Evolutionary conservation across 1,140 invertebrate species (phyloP).

Genomic region (Diorhabda sublineata): DNA sequence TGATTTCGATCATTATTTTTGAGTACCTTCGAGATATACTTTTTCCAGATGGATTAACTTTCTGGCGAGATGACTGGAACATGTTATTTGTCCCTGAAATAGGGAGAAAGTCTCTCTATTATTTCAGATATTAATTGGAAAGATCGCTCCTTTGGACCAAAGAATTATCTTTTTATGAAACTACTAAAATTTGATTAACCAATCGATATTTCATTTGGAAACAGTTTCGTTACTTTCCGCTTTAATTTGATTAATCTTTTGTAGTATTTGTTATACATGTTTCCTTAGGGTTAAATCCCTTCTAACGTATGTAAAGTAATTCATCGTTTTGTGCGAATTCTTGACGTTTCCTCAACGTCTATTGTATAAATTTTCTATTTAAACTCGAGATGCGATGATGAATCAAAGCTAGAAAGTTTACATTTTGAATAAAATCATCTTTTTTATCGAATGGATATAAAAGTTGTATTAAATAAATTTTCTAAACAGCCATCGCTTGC

Average conservation of each 20-base stretch:
- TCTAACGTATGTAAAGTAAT: constrained; percentile 14
- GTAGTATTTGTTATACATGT: neutral
- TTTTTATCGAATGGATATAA: neutral
- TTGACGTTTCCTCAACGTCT: neutral
- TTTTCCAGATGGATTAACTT: constrained; percentile 18
- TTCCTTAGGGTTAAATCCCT: neutral
- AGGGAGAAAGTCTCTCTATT: neutral
- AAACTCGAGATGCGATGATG: constrained; percentile 13
- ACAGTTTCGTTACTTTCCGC: too few species aligned
- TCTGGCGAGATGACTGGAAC: constrained; percentile 10
- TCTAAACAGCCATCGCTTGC: too few species aligned
- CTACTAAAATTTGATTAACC: too few species aligned
- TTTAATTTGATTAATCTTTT: constrained; percentile 3
- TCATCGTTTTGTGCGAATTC: constrained; percentile 8
- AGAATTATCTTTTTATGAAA: too few species aligned
- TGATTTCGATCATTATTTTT: constrained; percentile 26
- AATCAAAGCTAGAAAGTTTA: constrained; percentile 9
- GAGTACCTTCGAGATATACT: constrained; percentile 15
- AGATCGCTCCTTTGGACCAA: neutral
- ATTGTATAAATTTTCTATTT: constrained; percentile 20
- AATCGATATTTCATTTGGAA: too few species aligned
- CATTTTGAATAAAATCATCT: neutral
- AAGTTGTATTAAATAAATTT: too few species aligned
- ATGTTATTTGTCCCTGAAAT: constrained; percentile 5
- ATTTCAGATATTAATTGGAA: constrained; percentile 1